Evolutionary conservation across 2,113 vertebrate genomes (phyloP).

Genomic region (Coptodon bakossiorum): DNA sequence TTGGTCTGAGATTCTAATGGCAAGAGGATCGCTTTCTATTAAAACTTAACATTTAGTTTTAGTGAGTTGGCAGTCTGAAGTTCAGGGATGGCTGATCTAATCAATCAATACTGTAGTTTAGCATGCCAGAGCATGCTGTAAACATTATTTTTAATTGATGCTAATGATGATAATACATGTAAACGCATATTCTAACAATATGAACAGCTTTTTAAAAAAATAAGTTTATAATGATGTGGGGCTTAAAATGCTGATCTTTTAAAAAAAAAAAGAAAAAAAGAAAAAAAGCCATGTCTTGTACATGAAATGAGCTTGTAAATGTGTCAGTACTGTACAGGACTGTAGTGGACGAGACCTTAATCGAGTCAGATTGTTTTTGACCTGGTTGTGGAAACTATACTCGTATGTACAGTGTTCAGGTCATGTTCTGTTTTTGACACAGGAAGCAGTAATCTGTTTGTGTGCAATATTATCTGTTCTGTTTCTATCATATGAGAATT

Average conservation of each 20-base stretch:
- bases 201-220: neutral
- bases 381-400: neutral
- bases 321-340: neutral
- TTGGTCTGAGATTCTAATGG: too few relatives aligned
- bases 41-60: neutral
- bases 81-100: neutral
- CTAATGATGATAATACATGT: neutral
- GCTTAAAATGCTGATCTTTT: neutral
- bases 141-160: neutral
- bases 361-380: neutral
- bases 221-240: neutral
- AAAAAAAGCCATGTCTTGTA: neutral
- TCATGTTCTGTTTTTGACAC: neutral
- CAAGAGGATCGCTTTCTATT: too few relatives aligned
- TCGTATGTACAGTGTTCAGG: neutral
- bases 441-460: neutral
- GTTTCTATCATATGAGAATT: neutral
- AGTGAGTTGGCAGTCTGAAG: neutral
- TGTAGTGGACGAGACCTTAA: neutral
- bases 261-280: accelerated
- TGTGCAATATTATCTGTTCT: neutral
- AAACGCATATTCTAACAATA: neutral
- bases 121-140: neutral
- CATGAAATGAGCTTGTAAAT: neutral
- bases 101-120: neutral